Evolutionary conservation across 2,888 invertebrate genomes (phyloP).

Genomic region (Cremastobaeus sp.): DNA sequence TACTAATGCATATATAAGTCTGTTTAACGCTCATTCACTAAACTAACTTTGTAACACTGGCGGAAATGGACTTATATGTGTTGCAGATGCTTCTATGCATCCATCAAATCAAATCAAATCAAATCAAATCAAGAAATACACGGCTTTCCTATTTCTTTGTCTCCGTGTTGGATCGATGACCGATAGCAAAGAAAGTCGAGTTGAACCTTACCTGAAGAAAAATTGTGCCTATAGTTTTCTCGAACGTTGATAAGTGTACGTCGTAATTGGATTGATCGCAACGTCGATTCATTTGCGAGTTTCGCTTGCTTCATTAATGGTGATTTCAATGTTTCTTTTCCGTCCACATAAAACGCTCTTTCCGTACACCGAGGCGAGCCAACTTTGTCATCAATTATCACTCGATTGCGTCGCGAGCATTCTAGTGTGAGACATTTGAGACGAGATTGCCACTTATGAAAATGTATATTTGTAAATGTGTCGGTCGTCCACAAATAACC

Average conservation of each 20-base stretch:
- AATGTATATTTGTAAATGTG: constrained; percentile 37
- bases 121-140: background rate
- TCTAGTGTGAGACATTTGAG: constrained; percentile 16
- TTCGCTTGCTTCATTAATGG: constrained; percentile 47
- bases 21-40: constrained; percentile 38
- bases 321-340: constrained; percentile 32
- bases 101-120: background rate
- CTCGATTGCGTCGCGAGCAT: constrained; percentile 12
- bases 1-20: constrained; percentile 52
- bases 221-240: constrained; percentile 52
- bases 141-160: background rate
- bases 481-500: constrained; percentile 23
- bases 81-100: background rate
- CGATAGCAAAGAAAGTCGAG: background rate
- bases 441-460: constrained; percentile 47
- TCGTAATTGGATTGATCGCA: constrained; percentile 19
- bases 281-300: constrained; percentile 38
- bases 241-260: constrained; percentile 22
- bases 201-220: constrained; percentile 34
- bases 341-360: constrained; percentile 5
- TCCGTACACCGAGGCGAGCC: background rate
- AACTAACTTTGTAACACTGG: constrained; percentile 42
- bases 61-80: constrained; percentile 47
- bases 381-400: constrained; percentile 18
- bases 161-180: too few species aligned